These are phyloP conservation scores for Pelecanus crispus DNA, from an alignment of 2,113 vertebrate species.

Conservation along the genomic window DNA sequence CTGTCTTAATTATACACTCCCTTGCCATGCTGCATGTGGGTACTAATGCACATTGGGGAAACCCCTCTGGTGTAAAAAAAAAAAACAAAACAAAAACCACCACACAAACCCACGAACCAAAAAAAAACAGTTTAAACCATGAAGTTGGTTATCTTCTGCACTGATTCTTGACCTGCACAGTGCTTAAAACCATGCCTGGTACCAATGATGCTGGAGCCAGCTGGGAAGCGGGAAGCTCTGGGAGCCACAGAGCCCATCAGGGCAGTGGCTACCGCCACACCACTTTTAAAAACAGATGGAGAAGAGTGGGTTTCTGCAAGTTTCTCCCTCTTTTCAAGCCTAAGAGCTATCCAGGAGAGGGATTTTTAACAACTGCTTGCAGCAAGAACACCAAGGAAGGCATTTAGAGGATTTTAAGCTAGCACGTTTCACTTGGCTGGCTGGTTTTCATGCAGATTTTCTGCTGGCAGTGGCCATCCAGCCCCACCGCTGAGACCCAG, in stretches of 20 bases:
- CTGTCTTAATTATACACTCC: rapidly evolving
- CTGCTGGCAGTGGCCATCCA: rapidly evolving
- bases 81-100: too few species aligned
- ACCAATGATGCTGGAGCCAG: rapidly evolving
- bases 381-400: not conserved
- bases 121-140: not conserved
- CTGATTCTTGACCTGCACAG: not conserved
- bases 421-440: not conserved
- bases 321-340: not conserved
- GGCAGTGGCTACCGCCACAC: not conserved
- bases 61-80: not conserved
- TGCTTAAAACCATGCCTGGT: not conserved
- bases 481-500: rapidly evolving
- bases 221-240: rapidly evolving
- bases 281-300: rapidly evolving
- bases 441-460: not conserved
- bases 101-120: not conserved
- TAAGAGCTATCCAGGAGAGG: not conserved
- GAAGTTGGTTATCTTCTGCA: rapidly evolving
- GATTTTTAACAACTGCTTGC: not conserved
- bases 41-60: rapidly evolving
- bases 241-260: not conserved
- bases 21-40: rapidly evolving
- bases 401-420: not conserved
- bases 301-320: rapidly evolving